phyloP scores from a whole-genome alignment of 2,113 vertebrate species.

The Setophaga petechia region DNA sequence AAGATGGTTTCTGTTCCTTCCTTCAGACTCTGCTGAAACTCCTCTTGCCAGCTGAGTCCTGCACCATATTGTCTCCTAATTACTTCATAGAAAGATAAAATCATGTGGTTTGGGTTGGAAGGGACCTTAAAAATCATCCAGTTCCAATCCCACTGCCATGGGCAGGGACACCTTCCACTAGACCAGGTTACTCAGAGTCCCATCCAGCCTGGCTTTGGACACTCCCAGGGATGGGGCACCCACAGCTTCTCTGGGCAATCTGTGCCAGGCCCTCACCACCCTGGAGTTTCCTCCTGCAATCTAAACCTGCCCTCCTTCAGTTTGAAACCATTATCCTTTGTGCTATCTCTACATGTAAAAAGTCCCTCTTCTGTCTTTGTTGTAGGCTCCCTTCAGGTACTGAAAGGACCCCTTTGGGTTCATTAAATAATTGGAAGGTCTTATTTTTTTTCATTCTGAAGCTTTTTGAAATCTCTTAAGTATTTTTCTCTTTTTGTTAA shows the following conservation, averaged over 20 bases:
- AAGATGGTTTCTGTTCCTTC: background rate
- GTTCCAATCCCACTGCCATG: background rate
- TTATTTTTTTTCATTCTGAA: background rate
- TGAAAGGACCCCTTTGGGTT: background rate
- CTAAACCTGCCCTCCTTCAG: background rate
- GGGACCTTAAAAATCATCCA: background rate
- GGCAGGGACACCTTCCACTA: background rate
- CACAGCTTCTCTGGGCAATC: background rate
- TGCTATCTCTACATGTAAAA: fast-evolving
- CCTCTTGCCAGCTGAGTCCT: background rate
- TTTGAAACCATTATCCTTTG: background rate
- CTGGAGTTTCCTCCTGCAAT: background rate
- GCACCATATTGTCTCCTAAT: background rate
- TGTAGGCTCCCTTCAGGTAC: background rate
- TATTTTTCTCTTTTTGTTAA: background rate
- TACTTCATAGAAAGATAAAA: background rate
- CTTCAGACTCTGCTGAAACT: background rate
- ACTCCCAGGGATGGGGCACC: background rate
- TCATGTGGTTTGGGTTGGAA: background rate
- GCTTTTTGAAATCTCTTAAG: background rate
- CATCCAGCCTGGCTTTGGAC: background rate
- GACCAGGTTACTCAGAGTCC: background rate
- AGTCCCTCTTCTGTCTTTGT: background rate
- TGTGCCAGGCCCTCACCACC: background rate
- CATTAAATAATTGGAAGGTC: background rate